Evolutionary conservation across 2,888 invertebrate species (phyloP).

Genomic region (Oscheius sp.): DNA sequence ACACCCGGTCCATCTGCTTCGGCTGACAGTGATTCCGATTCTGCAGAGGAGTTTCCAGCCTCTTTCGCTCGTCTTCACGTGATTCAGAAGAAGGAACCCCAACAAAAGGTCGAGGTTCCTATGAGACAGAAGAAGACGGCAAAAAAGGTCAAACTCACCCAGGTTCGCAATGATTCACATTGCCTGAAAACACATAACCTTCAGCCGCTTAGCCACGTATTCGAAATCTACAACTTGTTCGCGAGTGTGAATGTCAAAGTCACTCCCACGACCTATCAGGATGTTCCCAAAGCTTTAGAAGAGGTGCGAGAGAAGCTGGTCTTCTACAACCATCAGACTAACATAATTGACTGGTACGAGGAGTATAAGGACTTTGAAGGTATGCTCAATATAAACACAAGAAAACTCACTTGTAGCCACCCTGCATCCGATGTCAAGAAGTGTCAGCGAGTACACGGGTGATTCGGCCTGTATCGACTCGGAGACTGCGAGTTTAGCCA

Average conservation of each 20-base stretch:
- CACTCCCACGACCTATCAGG: constrained; percentile 45
- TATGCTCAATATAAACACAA: not conserved
- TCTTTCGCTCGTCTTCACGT: constrained; percentile 37
- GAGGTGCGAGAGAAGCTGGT: constrained; percentile 38
- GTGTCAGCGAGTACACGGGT: constrained; percentile 41
- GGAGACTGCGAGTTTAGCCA: constrained; percentile 34
- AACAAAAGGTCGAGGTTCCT: not conserved
- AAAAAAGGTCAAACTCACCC: constrained; percentile 36
- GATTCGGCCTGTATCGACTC: constrained; percentile 34
- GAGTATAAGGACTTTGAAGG: constrained; percentile 35
- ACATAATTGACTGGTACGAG: constrained; percentile 55
- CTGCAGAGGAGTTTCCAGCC: constrained; percentile 44
- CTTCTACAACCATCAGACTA: constrained; percentile 60
- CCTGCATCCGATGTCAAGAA: constrained; percentile 43
- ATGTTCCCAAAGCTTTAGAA: constrained; percentile 51
- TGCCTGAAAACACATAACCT: constrained; percentile 28
- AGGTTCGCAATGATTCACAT: constrained; percentile 16
- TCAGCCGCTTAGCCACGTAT: constrained; percentile 62
- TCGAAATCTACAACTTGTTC: constrained; percentile 61
- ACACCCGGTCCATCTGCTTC: not conserved
- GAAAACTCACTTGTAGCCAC: not conserved
- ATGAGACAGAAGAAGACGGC: constrained; percentile 40
- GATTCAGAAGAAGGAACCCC: not conserved
- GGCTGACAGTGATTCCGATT: constrained; percentile 27
- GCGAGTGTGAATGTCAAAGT: constrained; percentile 56